These are phyloP conservation scores for Sinopyrophorus schimmeli DNA, from an alignment of 2,888 invertebrate species.

Conservation along the genomic window DNA sequence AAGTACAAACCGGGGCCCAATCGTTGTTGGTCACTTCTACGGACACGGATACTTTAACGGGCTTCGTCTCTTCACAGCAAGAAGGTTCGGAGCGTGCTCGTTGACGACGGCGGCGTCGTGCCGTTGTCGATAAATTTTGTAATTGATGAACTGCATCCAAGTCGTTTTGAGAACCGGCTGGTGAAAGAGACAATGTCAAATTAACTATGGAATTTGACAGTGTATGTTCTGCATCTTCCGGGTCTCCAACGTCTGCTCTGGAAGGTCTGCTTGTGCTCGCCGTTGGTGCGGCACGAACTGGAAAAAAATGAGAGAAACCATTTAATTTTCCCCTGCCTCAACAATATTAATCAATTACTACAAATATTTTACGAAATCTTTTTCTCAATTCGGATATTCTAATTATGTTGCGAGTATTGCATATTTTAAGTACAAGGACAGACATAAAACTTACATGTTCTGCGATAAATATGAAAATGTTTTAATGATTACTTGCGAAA, in stretches of 20 bases:
- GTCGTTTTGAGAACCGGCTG: constrained; percentile 28
- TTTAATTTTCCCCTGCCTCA: background rate
- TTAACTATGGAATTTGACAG: constrained; percentile 26
- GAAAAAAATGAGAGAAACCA: background rate
- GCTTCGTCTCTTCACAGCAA: constrained; percentile 44
- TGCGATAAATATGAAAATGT: too few relatives aligned
- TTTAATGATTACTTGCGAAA: too few relatives aligned
- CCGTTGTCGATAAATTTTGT: constrained; percentile 33
- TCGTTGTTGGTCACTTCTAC: constrained; percentile 38
- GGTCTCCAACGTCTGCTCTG: constrained; percentile 11
- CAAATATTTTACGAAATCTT: background rate
- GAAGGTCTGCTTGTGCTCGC: constrained; percentile 12
- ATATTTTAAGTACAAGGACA: too few relatives aligned
- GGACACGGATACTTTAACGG: constrained; percentile 37
- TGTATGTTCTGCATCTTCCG: constrained; percentile 14
- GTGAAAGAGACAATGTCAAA: constrained; percentile 33
- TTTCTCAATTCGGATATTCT: too few relatives aligned
- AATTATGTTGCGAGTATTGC: too few relatives aligned
- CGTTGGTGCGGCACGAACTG: constrained; percentile 12
- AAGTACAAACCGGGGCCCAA: constrained; percentile 48
- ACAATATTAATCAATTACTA: background rate
- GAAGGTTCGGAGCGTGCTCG: constrained; percentile 42
- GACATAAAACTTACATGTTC: too few relatives aligned
- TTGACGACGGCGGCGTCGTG: constrained; percentile 37
- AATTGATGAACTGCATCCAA: constrained; percentile 19